phyloP scores from a whole-genome alignment of 2,113 vertebrate genomes.

The Hippoglossus stenolepis region DNA sequence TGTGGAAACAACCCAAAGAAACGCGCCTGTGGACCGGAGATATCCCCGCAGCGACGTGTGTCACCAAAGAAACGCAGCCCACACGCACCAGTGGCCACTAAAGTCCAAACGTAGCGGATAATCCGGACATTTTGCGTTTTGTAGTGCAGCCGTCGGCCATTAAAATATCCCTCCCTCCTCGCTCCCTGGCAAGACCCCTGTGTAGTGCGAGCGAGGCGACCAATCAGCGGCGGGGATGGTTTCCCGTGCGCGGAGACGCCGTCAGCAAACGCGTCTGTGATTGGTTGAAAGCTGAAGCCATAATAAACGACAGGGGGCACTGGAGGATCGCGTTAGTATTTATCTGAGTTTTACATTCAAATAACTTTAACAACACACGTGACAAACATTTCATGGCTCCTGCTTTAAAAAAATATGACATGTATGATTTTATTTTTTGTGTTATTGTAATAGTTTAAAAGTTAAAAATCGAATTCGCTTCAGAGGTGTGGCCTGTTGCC shows the following conservation, averaged over 20 bases:
- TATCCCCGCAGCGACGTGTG: background rate
- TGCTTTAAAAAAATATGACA: too few species aligned
- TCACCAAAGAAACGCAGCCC: background rate
- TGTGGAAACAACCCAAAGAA: conserved; percentile 50
- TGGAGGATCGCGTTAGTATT: conserved; percentile 14
- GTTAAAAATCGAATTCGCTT: too few species aligned
- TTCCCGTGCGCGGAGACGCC: background rate
- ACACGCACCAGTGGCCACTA: background rate
- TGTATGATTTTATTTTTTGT: too few species aligned
- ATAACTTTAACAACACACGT: too few species aligned
- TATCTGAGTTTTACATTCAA: background rate
- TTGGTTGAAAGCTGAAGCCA: conserved; percentile 59
- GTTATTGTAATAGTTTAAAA: too few species aligned
- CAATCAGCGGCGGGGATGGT: conserved; percentile 63
- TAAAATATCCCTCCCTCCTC: conserved; percentile 82
- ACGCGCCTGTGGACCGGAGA: conserved; percentile 7
- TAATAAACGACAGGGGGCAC: conserved; percentile 65
- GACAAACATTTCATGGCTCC: too few species aligned
- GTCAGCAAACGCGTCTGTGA: conserved; percentile 53
- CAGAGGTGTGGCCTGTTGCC: too few species aligned
- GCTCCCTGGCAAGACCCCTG: conserved; percentile 51
- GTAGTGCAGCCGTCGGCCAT: conserved; percentile 78
- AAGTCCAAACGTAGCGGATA: conserved; percentile 47
- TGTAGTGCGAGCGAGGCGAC: conserved; percentile 30
- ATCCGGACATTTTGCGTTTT: conserved; percentile 72